These are phyloP conservation scores for Peromyscus leucopus DNA, from an alignment of 2,113 vertebrate species.

Conservation along the genomic window DNA sequence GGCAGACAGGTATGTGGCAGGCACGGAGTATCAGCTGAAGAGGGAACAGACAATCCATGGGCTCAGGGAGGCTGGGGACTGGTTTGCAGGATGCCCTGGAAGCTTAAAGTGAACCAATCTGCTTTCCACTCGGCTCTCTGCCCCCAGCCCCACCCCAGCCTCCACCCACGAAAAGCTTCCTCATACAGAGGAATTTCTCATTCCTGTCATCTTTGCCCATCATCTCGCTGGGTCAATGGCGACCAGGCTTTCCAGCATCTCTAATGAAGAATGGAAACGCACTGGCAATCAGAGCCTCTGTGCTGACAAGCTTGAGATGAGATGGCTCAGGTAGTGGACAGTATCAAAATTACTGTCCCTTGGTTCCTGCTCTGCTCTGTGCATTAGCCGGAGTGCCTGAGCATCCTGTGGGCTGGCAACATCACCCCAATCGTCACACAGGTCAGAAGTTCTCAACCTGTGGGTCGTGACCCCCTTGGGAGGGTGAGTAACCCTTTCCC, in stretches of 20 bases:
- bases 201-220: not conserved
- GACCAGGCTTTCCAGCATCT: not conserved
- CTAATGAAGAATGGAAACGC: not conserved
- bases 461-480: too few species aligned
- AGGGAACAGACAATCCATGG: not conserved
- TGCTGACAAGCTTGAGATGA: not conserved
- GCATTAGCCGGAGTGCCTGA: not conserved
- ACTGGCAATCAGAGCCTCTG: not conserved
- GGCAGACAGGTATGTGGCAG: not conserved
- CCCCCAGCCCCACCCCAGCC: not conserved
- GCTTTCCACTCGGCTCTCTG: not conserved
- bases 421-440: not conserved
- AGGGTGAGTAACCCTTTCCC: too few species aligned
- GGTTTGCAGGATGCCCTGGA: not conserved
- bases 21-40: not conserved
- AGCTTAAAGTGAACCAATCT: not conserved
- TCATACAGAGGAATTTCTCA: not conserved
- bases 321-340: too few species aligned
- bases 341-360: not conserved
- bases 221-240: not conserved
- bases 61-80: not conserved
- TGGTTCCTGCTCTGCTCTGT: not conserved
- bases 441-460: not conserved
- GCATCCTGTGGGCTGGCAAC: not conserved
- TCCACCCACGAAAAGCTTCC: not conserved